phyloP scores from a whole-genome alignment of 30 jellyfish, hydroid and myxozoan species.

The Turritopsis rubra region DNA sequence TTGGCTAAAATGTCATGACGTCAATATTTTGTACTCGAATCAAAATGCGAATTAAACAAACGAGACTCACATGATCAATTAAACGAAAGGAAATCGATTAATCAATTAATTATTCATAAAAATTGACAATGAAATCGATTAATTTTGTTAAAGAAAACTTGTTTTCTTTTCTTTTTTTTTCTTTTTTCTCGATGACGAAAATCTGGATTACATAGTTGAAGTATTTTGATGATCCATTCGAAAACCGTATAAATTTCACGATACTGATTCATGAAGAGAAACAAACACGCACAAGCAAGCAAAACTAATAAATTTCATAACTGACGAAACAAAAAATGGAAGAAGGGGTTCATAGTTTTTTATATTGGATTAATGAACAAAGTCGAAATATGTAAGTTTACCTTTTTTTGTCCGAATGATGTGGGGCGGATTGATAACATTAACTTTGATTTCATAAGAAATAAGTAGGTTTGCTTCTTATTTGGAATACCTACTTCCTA shows the following conservation, averaged over 20 bases:
- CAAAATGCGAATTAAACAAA: not conserved
- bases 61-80: not conserved
- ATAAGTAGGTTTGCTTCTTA: not conserved
- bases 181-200: not conserved
- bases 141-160: not conserved
- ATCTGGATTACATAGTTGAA: not conserved
- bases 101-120: not conserved
- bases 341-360: conserved; percentile 26
- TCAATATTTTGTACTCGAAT: not conserved
- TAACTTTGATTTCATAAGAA: too few species aligned
- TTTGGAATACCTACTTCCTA: not conserved
- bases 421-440: too few species aligned
- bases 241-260: not conserved
- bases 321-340: not conserved
- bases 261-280: not conserved
- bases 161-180: not conserved
- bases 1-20: not conserved
- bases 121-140: not conserved
- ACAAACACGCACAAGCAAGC: not conserved
- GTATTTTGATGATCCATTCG: not conserved
- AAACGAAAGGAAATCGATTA: not conserved
- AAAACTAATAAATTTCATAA: not conserved
- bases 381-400: conserved; percentile 31
- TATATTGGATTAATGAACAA: conserved; percentile 32
- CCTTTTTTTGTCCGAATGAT: not conserved